Evolutionary conservation across 2,888 invertebrate genomes (phyloP).

Genomic region (Imbricaverruca yamaguchii): DNA sequence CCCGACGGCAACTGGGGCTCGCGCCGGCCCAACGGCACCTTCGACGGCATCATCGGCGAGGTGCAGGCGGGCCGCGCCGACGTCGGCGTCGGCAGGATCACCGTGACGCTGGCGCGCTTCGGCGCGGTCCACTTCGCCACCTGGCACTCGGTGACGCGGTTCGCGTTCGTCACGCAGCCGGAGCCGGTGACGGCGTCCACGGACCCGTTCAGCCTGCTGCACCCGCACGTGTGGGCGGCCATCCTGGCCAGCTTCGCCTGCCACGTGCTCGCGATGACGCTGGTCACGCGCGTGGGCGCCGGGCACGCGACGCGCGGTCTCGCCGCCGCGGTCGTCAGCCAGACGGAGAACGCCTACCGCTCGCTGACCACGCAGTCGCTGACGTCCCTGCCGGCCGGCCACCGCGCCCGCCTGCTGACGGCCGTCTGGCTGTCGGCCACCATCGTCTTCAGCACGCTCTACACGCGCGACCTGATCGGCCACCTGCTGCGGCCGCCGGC

Average conservation of each 20-base stretch:
- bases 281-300: neutral
- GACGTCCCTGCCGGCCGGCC: neutral
- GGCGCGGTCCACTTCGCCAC: neutral
- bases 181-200: neutral
- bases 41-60: conserved; percentile 11
- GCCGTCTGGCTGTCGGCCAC: neutral
- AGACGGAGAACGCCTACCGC: neutral
- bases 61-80: conserved; percentile 7
- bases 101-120: neutral
- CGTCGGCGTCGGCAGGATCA: conserved; percentile 2
- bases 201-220: neutral
- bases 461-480: conserved; percentile 5
- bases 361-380: neutral
- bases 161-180: neutral
- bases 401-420: neutral
- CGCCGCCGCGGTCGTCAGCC: neutral
- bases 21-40: neutral
- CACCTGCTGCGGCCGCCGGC: neutral
- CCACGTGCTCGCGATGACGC: neutral
- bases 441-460: neutral
- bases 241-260: neutral
- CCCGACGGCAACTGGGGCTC: conserved; percentile 9
- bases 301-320: neutral
- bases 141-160: neutral
- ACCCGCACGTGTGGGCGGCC: neutral